These are phyloP conservation scores for Anableps anableps DNA, from an alignment of 2,797 vertebrate species.

Conservation along the genomic window DNA sequence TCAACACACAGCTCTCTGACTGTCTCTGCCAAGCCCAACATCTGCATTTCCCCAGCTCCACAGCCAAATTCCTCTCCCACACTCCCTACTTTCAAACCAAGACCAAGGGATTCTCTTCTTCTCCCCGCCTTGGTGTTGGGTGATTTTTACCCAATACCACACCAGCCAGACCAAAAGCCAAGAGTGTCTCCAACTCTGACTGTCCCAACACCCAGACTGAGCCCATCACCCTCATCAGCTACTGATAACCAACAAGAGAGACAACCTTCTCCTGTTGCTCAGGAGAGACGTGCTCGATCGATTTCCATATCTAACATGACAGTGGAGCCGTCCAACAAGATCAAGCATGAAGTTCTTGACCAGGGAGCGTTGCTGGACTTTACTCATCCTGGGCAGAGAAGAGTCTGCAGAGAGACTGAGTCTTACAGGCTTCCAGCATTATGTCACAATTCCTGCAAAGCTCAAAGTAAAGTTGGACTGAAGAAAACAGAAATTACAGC, in stretches of 20 bases:
- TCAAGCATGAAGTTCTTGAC: slow-evolving; percentile 53
- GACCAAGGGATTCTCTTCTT: slow-evolving; percentile 51
- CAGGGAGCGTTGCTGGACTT: slow-evolving; percentile 60
- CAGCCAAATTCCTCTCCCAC: slow-evolving; percentile 56
- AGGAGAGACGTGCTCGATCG: slow-evolving; percentile 60
- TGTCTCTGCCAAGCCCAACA: slow-evolving; percentile 40
- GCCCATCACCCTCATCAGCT: slow-evolving; percentile 55
- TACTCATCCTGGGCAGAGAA: slow-evolving; percentile 40
- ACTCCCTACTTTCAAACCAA: slow-evolving; percentile 35
- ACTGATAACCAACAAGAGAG: slow-evolving; percentile 37
- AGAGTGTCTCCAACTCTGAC: slow-evolving; percentile 63
- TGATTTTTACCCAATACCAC: slow-evolving; percentile 36
- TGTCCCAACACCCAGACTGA: slow-evolving; percentile 61
- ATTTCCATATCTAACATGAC: slow-evolving; percentile 70
- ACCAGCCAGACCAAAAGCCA: slow-evolving; percentile 28
- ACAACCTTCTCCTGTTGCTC: slow-evolving; percentile 53
- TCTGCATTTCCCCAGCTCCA: slow-evolving; percentile 44
- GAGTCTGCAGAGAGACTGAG: slow-evolving; percentile 37
- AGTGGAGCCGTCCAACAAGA: slow-evolving; percentile 10
- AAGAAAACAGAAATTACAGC: slow-evolving; percentile 54
- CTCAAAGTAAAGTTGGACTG: slow-evolving; percentile 56
- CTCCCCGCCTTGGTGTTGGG: slow-evolving; percentile 26
- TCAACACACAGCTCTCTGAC: slow-evolving; percentile 42
- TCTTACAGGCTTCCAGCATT: slow-evolving; percentile 28
- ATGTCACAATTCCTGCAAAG: slow-evolving; percentile 41